phyloP scores from a whole-genome alignment of 2,113 vertebrate species.

The Delphinapterus leucas region DNA sequence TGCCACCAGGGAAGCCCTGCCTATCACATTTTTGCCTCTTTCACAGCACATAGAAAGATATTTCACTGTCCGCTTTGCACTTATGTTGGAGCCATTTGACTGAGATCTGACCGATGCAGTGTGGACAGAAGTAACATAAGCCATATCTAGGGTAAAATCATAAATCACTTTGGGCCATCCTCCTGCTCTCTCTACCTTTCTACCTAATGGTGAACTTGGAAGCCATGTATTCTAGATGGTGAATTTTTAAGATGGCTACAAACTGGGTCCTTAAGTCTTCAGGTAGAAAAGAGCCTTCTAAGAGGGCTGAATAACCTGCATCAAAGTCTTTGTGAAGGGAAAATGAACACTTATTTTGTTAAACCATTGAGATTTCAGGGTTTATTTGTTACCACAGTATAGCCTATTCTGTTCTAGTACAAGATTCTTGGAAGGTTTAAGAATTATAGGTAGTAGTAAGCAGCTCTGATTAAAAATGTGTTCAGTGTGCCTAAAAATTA shows the following conservation, averaged over 20 bases:
- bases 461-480: not conserved
- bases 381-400: not conserved
- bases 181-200: not conserved
- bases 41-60: rapidly evolving
- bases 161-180: not conserved
- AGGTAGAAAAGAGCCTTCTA: not conserved
- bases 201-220: not conserved
- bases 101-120: not conserved
- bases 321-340: not conserved
- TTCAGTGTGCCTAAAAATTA: not conserved
- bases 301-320: not conserved
- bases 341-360: not conserved
- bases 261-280: not conserved
- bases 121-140: not conserved
- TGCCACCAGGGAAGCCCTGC: not conserved
- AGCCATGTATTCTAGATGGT: not conserved
- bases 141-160: not conserved
- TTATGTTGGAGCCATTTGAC: not conserved
- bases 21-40: not conserved
- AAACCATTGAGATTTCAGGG: not conserved
- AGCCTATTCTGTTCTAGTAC: not conserved
- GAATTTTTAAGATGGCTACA: not conserved
- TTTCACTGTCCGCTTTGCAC: not conserved
- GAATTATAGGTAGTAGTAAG: not conserved
- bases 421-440: not conserved